Evolutionary conservation across 2,888 invertebrate genomes (phyloP), one percentile per base, ranked within the genome.

Genomic region (Vanessa cardui): DNA sequence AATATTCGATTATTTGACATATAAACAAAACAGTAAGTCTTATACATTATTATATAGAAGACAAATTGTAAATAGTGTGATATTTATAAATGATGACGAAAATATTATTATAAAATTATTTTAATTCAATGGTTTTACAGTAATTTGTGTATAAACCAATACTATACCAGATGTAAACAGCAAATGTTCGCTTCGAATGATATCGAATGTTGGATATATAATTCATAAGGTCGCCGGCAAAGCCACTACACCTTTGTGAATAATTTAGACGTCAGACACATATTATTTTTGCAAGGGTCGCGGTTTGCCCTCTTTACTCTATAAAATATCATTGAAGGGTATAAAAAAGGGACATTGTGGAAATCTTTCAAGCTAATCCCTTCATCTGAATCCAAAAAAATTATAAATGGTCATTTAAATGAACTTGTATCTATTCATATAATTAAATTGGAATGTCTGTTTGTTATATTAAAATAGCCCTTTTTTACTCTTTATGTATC

Each of bases 141-240:
- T 54, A 54, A 31, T 54, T 54, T 31, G n/a, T 31, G 16, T 54
- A 31, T 26, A 64, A 70, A 45, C 49, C 54, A 68, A 68, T 70
- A 70, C 60, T 71, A 47, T 62, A 60, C 63, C 76, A 54, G 52
- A 54, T 54, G 52, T 54, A 78, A 82, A 83, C 80, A 77, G 78
- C 72, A 75, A 83, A 68, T 60, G 63, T 69, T 65, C 64, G 71
- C 75, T 76, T 71, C 71, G 74, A 77, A 85, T 87, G 84, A 87
- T 87, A 89, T 88, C 86, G 84, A 86, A 87, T 87, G 85, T 80
- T 85, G 84, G 82, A 89, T 91, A 86, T 88, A 84, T 90, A 86
- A 91, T 91, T 89, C 87, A 91, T 86, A 83, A 80, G 81, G 80
- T 81, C 75, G 80, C 80, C 82, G 80, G 79, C 78, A 73, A 83